phyloP scores from a whole-genome alignment of 1,140 invertebrate genomes.

The Sycobia sp. region DNA sequence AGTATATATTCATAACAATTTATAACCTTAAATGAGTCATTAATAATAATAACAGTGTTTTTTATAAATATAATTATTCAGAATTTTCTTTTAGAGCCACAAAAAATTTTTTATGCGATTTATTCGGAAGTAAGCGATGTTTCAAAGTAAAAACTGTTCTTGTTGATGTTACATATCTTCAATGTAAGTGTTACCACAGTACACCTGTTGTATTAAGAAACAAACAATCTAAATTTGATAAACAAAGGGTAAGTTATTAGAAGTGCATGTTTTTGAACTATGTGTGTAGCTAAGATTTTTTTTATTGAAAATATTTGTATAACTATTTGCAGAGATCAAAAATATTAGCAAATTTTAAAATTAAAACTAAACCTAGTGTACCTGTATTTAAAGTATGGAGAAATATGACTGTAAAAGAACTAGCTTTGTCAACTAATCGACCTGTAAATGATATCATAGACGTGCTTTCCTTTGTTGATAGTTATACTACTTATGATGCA shows the following conservation, averaged over 20 bases:
- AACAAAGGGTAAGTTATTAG: conserved; percentile 25
- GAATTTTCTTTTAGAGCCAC: too few relatives aligned
- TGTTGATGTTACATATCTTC: too few relatives aligned
- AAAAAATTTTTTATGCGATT: too few relatives aligned
- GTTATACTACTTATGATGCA: conserved; percentile 55
- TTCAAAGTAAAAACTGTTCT: too few relatives aligned
- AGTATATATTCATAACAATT: too few relatives aligned
- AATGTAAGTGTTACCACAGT: conserved; percentile 46
- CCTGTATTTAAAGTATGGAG: conserved; percentile 69
- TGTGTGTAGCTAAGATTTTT: conserved; percentile 2
- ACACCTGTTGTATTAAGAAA: conserved; percentile 38
- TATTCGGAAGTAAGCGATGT: too few relatives aligned
- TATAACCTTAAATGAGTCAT: too few relatives aligned
- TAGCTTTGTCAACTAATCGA: conserved; percentile 68
- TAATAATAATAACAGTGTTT: too few relatives aligned
- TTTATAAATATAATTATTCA: too few relatives aligned
- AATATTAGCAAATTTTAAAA: conserved; percentile 13
- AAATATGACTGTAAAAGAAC: conserved; percentile 77
- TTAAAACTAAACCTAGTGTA: conserved; percentile 51
- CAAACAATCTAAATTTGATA: conserved; percentile 23
- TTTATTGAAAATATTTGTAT: conserved; percentile 7
- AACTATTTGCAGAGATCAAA: conserved; percentile 18
- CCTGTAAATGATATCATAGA: conserved; percentile 70
- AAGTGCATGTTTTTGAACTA: conserved; percentile 5
- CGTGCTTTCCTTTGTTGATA: conserved; percentile 65